Evolutionary conservation across 37 sponge, comb jelly and placozoan genomes (phyloP).

Genomic region (Agelas oroides): DNA sequence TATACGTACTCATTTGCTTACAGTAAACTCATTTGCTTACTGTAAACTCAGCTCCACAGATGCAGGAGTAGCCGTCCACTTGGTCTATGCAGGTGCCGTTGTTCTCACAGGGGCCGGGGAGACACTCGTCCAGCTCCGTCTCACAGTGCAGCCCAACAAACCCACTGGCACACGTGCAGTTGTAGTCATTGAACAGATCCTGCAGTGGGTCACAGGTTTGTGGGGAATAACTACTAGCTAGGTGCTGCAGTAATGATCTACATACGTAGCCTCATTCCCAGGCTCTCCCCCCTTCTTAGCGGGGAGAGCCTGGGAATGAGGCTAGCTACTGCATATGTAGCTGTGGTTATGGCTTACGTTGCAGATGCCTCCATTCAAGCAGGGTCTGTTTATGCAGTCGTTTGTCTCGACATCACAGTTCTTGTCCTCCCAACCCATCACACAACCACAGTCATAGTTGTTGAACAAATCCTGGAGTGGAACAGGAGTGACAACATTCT

Average conservation of each 20-base stretch:
- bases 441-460: not conserved
- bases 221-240: not conserved
- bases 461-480: no score
- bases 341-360: not conserved
- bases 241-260: not conserved
- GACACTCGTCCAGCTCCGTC: not conserved
- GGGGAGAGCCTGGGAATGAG: no score
- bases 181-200: constrained; percentile 8
- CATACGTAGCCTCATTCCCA: no score
- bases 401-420: constrained; percentile 14
- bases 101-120: constrained; percentile 15
- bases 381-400: constrained; percentile 4
- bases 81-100: constrained; percentile 12
- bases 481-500: not conserved
- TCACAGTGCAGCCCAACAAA: not conserved
- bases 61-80: constrained; percentile 1
- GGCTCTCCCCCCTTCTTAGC: no score
- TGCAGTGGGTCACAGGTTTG: not conserved
- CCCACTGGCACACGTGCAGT: constrained; percentile 7
- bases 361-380: constrained; percentile 9
- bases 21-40: not conserved
- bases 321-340: no score
- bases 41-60: not conserved
- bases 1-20: no score
- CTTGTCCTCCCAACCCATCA: not conserved